phyloP scores from a whole-genome alignment of 2,797 vertebrate genomes.

The Enteromius treurensis region DNA sequence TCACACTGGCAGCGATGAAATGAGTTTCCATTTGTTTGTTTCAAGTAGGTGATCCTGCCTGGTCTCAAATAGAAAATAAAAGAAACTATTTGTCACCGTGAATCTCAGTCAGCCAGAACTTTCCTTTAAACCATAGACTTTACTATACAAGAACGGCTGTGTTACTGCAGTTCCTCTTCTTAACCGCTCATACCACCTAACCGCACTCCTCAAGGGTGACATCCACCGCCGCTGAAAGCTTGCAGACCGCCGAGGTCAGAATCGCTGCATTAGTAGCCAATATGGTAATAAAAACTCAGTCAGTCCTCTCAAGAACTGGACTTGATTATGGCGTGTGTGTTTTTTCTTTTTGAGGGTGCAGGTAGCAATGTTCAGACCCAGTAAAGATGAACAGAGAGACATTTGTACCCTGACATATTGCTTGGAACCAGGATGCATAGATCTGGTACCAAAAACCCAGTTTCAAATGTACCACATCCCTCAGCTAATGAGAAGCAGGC shows the following conservation, averaged over 20 bases:
- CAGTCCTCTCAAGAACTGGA: slow-evolving; percentile 48
- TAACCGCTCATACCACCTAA: neutral
- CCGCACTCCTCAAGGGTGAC: neutral
- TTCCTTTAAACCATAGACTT: neutral
- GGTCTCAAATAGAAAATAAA: neutral
- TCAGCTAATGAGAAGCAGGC: slow-evolving; percentile 52
- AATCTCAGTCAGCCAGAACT: neutral
- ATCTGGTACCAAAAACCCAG: slow-evolving; percentile 48
- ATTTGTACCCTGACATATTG: slow-evolving; percentile 60
- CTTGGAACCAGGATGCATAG: slow-evolving; percentile 62
- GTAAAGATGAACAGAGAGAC: slow-evolving; percentile 62
- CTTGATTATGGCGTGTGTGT: slow-evolving; percentile 61
- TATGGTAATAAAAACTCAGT: neutral
- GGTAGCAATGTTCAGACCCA: slow-evolving; percentile 59
- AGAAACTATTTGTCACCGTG: neutral
- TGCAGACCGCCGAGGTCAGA: slow-evolving; percentile 47
- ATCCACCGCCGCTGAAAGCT: neutral
- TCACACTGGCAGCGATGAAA: neutral
- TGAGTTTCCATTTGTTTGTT: too few species aligned
- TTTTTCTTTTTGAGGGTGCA: slow-evolving; percentile 62
- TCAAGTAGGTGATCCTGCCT: neutral
- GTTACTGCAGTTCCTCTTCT: neutral
- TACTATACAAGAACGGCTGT: neutral
- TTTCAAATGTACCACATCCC: slow-evolving; percentile 64
- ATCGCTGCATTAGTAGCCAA: slow-evolving; percentile 54